Base-by-base conservation (phyloP, 1,140 invertebrate genomes). In the Bombus fervidus region DNA sequence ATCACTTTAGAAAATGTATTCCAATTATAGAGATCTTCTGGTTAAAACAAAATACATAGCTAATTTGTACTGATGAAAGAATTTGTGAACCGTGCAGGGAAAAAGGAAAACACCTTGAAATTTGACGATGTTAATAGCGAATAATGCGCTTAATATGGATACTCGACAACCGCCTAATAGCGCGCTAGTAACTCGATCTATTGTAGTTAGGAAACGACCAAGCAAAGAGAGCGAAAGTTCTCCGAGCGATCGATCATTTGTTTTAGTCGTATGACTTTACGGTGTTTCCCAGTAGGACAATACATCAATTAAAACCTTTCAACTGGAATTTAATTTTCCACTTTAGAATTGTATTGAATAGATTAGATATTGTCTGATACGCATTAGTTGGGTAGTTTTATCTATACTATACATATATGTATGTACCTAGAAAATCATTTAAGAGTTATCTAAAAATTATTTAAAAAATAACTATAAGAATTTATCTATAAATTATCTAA, bases 181-280 rank as follows among this genome's bases (percentile, higher is more conserved):
- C 69, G 34, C 41, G 59, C 31, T 83, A 78, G 59, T 47, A 37
- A 62, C 34, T 74, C 76, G 43, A 73, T 62, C 75, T 72, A 83
- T 77, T 18, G 59, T 68, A 78, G n/a, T 68, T 68, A 34, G 37
- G 64, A 87, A 73, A 74, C 68, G 37, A n/a, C 37, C 43, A n/a
- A 74, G 74, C 41, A 64, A 73, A 80, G 86, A 88, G 87, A 88
- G 81, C 76, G 87, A 88, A 85, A 88, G 81, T 72, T 37, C 71
- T 72, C 69, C 34, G 22, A 28, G 3, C 81, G 82, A 89, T 89
- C 86, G 82, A 88, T 89, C 39, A 75, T 57, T 81, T 43, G 57
- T 88, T 79, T 73, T 69, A 64, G 75, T 39, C 73, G 31, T 41
- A 18, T 41, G 62, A 84, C 57, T 78, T 53, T 34, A 68, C 22